phyloP scores from a whole-genome alignment of 2,888 invertebrate species.

The Drosophila nr. fundita region DNA sequence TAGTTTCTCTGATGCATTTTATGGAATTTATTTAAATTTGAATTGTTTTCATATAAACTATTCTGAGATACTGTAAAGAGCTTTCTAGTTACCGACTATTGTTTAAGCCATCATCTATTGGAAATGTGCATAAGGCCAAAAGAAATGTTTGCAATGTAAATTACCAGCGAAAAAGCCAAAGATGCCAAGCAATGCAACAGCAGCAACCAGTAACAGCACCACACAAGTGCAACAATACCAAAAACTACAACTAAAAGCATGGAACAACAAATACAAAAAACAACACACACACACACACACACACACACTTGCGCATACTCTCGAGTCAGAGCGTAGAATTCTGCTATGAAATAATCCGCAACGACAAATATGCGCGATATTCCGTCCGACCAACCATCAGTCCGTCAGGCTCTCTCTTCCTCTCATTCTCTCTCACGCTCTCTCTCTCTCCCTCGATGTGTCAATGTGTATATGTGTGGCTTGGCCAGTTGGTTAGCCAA shows the following conservation, averaged over 20 bases:
- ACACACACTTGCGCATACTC: constrained; percentile 23
- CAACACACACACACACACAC: constrained; percentile 16
- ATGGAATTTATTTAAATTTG: neutral
- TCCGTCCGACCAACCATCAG: constrained; percentile 11
- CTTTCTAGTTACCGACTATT: constrained; percentile 1
- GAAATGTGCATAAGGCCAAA: constrained; percentile 50
- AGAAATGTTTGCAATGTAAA: constrained; percentile 71
- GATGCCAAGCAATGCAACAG: constrained; percentile 42
- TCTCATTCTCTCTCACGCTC: neutral
- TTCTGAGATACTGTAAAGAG: neutral
- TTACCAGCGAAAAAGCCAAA: constrained; percentile 60
- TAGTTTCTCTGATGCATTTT: neutral
- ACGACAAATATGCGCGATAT: constrained; percentile 79
- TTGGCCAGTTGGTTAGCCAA: constrained; percentile 80
- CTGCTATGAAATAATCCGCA: constrained; percentile 77
- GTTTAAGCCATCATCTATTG: constrained; percentile 61
- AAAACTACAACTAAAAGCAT: constrained; percentile 27
- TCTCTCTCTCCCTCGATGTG: constrained; percentile 17
- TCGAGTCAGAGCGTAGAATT: constrained; percentile 58
- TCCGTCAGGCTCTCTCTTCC: neutral
- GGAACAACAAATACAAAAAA: constrained; percentile 27
- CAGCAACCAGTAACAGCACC: constrained; percentile 22
- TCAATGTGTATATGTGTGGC: constrained; percentile 61
- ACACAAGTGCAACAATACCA: constrained; percentile 10
- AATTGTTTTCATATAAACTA: neutral